phyloP scores from a whole-genome alignment of 2,113 vertebrate genomes.

The Xenopus tropicalis region DNA sequence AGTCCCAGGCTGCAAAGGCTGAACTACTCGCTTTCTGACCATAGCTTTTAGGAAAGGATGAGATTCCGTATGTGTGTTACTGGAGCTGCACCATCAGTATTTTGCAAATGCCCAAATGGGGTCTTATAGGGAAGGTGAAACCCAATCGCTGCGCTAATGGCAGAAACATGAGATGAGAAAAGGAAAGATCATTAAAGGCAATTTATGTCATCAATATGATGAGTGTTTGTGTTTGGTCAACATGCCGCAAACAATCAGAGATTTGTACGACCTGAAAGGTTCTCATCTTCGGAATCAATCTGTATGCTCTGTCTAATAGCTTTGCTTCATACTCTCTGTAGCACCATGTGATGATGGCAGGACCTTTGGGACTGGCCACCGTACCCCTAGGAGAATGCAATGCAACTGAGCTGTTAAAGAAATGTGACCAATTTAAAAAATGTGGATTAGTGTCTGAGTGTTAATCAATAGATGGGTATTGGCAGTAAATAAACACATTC shows the following conservation, averaged over 20 bases:
- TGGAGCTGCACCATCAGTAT: not conserved
- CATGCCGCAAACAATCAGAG: slow-evolving; percentile 19
- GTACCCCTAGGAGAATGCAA: not conserved
- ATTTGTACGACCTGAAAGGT: slow-evolving; percentile 4
- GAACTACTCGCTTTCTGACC: no score
- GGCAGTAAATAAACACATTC: no score
- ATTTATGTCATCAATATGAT: slow-evolving; percentile 31
- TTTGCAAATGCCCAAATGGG: not conserved
- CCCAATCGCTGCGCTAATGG: slow-evolving; percentile 18
- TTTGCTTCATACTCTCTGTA: not conserved
- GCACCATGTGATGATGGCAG: not conserved
- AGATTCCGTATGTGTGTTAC: not conserved
- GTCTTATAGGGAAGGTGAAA: slow-evolving; percentile 10
- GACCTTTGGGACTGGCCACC: not conserved
- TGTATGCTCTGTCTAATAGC: not conserved
- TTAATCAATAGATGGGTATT: not conserved
- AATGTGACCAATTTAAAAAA: not conserved
- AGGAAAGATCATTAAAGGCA: slow-evolving; percentile 35
- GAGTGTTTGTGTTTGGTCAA: slow-evolving; percentile 26
- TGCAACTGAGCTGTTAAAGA: not conserved
- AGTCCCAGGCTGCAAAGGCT: no score
- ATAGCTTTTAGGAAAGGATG: no score
- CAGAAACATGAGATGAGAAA: slow-evolving; percentile 28
- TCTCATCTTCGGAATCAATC: slow-evolving; percentile 21
- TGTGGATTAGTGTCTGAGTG: not conserved